Base-by-base conservation (phyloP, 2,113 vertebrate species). In the Phalacrocorax carbo region DNA sequence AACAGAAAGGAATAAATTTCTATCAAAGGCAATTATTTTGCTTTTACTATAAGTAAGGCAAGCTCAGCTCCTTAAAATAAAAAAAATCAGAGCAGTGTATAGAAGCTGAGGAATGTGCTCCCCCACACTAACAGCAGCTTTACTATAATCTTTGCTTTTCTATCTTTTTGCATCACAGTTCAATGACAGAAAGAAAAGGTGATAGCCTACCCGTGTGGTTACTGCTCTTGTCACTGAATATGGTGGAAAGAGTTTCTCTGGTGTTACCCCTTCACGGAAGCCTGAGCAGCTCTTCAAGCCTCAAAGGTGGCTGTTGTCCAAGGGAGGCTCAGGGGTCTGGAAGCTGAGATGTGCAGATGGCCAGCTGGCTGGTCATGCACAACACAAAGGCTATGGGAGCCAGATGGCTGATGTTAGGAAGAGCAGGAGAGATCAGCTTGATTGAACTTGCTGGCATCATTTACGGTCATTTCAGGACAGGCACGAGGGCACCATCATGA, bases 391-490 rank as follows among this genome's bases (percentile, higher is more conserved):
- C 87, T 66, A 32, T 3, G 62, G 62, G 30, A 65, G 60, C 54
- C 92, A 85, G 85, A 79, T 87, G 96, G 94, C 52, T 85, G 73
- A 36, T 90, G 82, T 80, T 81, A 62, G 89, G 23, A 52, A 76
- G 29, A 86, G 76, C 85, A 94, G 71, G 48, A 23, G 21, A 62
- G n/a, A 86, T 18, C 78, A 90, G 94, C 36, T 13, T 62, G 70
- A 40, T 18, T 83, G 83, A 66, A 71, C 71, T 27, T 4, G 1
- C 76, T 92, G 92, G 75, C 72, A 88, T 57, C 2, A 4, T 4
- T 48, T 84, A 70, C 3, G 2, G 79, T 15, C 75, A 62, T 44
- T 44, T 64, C 79, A 90, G 94, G 90, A 88, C 92, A 96, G 86
- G 69, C 81, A 82, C 0, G 3, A 77, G 64, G 64, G 82, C 82